These are phyloP conservation scores for Xiphophorus couchianus DNA, from an alignment of 2,113 vertebrate species.

Conservation along the genomic window DNA sequence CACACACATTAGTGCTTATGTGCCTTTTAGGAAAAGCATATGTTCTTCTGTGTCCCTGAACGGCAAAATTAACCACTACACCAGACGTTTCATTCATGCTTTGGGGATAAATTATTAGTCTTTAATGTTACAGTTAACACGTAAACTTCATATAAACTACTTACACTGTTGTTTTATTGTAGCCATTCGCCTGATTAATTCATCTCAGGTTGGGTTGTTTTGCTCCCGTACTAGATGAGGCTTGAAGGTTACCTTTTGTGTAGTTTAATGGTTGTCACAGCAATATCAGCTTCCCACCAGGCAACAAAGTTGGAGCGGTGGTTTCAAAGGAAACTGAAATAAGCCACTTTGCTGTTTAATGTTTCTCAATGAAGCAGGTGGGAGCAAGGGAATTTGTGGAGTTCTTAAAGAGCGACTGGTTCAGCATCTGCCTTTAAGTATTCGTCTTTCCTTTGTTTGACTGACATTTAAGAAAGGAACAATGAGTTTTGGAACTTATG, in stretches of 20 bases:
- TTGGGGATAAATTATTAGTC: constrained; percentile 24
- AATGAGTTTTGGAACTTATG: constrained; percentile 35
- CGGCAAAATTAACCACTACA: neutral
- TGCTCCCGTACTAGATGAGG: constrained; percentile 5
- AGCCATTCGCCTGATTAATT: constrained; percentile 12
- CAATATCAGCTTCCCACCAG: constrained; percentile 4
- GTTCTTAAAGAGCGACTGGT: constrained; percentile 3
- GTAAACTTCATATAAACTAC: constrained; percentile 21
- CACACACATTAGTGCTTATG: neutral
- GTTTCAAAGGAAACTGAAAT: constrained; percentile 14
- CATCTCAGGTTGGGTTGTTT: constrained; percentile 13
- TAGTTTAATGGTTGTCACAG: neutral
- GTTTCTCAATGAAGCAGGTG: constrained; percentile 20
- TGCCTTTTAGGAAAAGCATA: constrained; percentile 4
- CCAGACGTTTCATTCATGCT: constrained; percentile 24
- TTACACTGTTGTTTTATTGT: constrained; percentile 34
- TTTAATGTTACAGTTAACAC: constrained; percentile 18
- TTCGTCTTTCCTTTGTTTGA: constrained; percentile 42
- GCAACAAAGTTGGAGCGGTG: constrained; percentile 25
- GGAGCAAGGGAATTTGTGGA: constrained; percentile 11
- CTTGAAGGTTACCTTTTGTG: constrained; percentile 19
- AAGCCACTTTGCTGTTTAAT: constrained; percentile 3
- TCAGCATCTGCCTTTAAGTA: constrained; percentile 14
- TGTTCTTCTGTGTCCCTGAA: neutral
- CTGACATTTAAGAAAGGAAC: constrained; percentile 45